These are phyloP conservation scores for Schizopygopsis pylzovi DNA, from an alignment of 2,797 vertebrate species.

Conservation along the genomic window DNA sequence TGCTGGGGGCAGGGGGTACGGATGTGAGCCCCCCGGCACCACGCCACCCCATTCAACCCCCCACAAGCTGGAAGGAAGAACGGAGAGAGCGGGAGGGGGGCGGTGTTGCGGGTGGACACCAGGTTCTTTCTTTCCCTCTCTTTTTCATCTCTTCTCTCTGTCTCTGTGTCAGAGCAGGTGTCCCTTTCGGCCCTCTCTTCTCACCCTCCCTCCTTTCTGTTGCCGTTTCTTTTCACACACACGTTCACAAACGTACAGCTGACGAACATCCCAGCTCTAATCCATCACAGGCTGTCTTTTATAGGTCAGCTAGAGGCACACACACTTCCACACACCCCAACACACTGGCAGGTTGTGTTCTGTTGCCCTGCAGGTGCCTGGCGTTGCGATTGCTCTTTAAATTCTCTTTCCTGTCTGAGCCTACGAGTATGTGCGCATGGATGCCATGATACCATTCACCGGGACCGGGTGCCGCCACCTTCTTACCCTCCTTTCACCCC, in stretches of 20 bases:
- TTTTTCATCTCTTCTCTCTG: conserved; percentile 71
- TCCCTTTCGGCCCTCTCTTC: conserved; percentile 69
- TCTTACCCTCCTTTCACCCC: conserved; percentile 48
- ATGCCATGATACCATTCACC: conserved; percentile 66
- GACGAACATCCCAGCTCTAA: conserved; percentile 75
- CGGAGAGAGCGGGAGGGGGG: conserved; percentile 56
- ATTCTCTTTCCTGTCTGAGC: conserved; percentile 68
- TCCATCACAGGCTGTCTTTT: conserved; percentile 82
- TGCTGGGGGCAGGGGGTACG: conserved; percentile 68
- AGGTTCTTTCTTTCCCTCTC: conserved; percentile 79
- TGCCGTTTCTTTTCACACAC: conserved; percentile 61
- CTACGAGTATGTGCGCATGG: conserved; percentile 56
- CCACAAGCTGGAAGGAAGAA: conserved; percentile 70
- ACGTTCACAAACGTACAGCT: conserved; percentile 55
- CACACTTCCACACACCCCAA: conserved; percentile 52
- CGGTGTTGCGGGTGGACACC: conserved; percentile 72
- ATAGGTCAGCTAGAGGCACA: conserved; percentile 73
- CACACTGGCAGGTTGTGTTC: conserved; percentile 77
- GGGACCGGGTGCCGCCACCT: conserved; percentile 78
- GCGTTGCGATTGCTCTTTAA: conserved; percentile 88
- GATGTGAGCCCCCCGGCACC: conserved; percentile 76
- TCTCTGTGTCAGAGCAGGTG: conserved; percentile 79
- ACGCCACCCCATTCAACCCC: conserved; percentile 73
- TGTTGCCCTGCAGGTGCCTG: conserved; percentile 82
- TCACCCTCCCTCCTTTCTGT: conserved; percentile 57